These are phyloP conservation scores for Thunnus maccoyii DNA, from an alignment of 2,113 vertebrate species.

Conservation along the genomic window DNA sequence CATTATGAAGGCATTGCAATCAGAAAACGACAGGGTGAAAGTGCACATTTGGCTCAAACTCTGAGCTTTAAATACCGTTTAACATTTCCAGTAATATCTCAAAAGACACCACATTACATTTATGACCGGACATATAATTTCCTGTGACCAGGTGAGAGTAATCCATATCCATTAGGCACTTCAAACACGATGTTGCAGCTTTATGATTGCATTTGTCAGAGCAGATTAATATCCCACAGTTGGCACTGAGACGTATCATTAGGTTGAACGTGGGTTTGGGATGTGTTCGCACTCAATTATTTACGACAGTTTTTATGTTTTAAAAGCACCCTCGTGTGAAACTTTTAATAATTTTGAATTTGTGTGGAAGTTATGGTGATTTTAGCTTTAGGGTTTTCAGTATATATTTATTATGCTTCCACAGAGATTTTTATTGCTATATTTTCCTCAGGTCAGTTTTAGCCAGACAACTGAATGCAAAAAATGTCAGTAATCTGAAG, in stretches of 20 bases:
- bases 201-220: neutral
- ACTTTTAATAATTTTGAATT: conserved; percentile 13
- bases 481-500: neutral
- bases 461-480: conserved; percentile 14
- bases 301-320: conserved; percentile 20
- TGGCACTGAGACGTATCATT: neutral
- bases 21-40: neutral
- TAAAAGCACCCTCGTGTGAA: neutral
- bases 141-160: neutral
- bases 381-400: conserved; percentile 34
- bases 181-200: too few species aligned
- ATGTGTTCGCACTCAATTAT: conserved; percentile 31
- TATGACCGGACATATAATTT: neutral
- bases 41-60: neutral
- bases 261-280: conserved; percentile 1
- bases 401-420: conserved; percentile 40
- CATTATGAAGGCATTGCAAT: neutral
- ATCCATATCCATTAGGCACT: neutral
- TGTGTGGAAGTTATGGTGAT: neutral
- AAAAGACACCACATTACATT: neutral
- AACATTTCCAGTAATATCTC: neutral
- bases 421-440: conserved; percentile 11
- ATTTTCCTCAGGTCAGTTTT: conserved; percentile 34
- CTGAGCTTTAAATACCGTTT: neutral
- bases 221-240: neutral